phyloP scores from a whole-genome alignment of 2,113 vertebrate genomes.

The Camelus dromedarius region DNA sequence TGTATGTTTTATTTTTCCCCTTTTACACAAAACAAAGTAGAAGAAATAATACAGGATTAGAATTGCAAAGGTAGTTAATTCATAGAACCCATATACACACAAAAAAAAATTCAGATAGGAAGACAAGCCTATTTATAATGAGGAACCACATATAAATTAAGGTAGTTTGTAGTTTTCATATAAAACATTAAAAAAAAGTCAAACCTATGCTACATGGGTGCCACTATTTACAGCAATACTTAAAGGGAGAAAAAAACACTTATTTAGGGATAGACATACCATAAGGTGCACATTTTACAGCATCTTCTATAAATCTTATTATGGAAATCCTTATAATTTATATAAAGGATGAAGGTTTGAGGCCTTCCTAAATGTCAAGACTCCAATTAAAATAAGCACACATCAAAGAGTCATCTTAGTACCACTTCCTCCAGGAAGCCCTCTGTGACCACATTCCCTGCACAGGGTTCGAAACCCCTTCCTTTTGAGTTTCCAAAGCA shows the following conservation, averaged over 20 bases:
- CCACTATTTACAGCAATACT: constrained; percentile 78
- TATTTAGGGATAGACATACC: constrained; percentile 69
- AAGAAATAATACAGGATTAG: constrained; percentile 75
- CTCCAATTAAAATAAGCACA: background rate
- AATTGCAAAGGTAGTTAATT: constrained; percentile 79
- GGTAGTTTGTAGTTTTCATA: constrained; percentile 73
- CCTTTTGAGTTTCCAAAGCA: background rate
- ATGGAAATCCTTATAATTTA: background rate
- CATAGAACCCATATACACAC: constrained; percentile 79
- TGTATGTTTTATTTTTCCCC: constrained; percentile 76
- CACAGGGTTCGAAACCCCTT: background rate
- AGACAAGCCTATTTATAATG: constrained; percentile 84
- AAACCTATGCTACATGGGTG: constrained; percentile 71
- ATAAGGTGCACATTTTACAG: constrained; percentile 63
- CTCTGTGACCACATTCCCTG: background rate
- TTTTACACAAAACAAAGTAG: constrained; percentile 80
- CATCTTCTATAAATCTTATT: background rate
- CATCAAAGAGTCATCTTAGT: background rate
- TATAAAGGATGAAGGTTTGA: background rate
- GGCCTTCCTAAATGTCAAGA: constrained; percentile 23
- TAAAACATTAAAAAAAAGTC: constrained; percentile 80
- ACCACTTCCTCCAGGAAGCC: constrained; percentile 19
- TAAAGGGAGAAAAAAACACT: constrained; percentile 53
- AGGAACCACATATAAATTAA: constrained; percentile 74
- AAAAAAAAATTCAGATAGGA: constrained; percentile 68